phyloP scores from a whole-genome alignment of 2,113 vertebrate species.

The Crotalus tigris region DNA sequence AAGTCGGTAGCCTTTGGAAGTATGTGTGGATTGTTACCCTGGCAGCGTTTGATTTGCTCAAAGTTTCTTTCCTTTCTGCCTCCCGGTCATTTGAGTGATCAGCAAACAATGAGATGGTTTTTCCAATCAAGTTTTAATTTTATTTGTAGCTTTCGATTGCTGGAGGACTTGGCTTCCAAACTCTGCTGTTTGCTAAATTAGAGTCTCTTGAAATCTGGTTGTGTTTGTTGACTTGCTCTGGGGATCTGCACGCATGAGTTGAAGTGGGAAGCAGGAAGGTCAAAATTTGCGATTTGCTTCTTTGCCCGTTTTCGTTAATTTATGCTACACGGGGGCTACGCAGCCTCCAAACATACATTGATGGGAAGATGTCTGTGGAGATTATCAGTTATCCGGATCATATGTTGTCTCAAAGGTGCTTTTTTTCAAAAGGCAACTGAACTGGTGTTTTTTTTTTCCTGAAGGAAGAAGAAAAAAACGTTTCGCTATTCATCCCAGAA shows the following conservation, averaged over 20 bases:
- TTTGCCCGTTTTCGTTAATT: slow-evolving; percentile 66
- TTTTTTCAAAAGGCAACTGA: background rate
- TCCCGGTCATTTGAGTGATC: slow-evolving; percentile 49
- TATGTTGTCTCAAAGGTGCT: background rate
- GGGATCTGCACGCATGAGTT: slow-evolving; percentile 54
- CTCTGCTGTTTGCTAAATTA: slow-evolving; percentile 40
- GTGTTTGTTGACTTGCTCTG: slow-evolving; percentile 54
- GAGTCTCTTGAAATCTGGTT: slow-evolving; percentile 42
- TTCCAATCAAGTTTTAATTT: slow-evolving; percentile 29
- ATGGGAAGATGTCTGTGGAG: slow-evolving; percentile 40
- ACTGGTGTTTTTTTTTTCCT: background rate
- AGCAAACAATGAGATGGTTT: slow-evolving; percentile 37
- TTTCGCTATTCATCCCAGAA: too few relatives aligned
- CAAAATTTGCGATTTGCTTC: slow-evolving; percentile 62
- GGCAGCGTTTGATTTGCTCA: slow-evolving; percentile 21
- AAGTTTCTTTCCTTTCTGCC: slow-evolving; percentile 20
- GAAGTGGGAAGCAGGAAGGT: slow-evolving; percentile 67
- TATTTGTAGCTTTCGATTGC: slow-evolving; percentile 60
- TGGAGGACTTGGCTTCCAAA: slow-evolving; percentile 58
- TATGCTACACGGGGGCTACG: slow-evolving; percentile 52
- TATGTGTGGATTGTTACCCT: slow-evolving; percentile 8
- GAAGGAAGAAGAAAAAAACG: too few relatives aligned
- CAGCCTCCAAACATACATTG: slow-evolving; percentile 57
- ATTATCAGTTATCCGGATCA: background rate
- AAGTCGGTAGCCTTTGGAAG: background rate